Base-by-base conservation (phyloP, 2,797 vertebrate species). In the Xiphophorus birchmanni region DNA sequence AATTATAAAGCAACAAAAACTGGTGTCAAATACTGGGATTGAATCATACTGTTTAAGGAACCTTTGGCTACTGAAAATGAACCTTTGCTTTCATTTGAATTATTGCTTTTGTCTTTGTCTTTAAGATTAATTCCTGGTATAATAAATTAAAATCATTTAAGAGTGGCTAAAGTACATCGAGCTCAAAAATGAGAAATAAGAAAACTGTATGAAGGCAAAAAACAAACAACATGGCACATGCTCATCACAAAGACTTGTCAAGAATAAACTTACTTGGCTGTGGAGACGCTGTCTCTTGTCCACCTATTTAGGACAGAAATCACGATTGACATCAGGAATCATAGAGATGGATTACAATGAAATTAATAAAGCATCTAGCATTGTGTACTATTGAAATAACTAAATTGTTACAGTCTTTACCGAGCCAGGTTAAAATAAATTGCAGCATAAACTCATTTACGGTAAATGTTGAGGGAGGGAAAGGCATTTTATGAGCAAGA, bases 241-340 rank as follows among this genome's bases (percentile, higher is more conserved):
- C n/a, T n/a, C 13, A 40, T n/a, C 23, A 67, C 15, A 40, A 45
- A 47, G 23, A 67, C 11, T 35, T 63, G 13, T 52, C 5, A 52
- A n/a, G 60, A 29, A 44, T 45, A 29, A 23, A 95, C 97, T 96
- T 94, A 99, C 98, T 97, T 98, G 89, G 97, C 97, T 72, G 95
- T 94, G 77, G 96, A 96, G 52, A 93, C 94, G 37, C 96, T 96
- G 58, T 95, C 97, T 93, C 95, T 96, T 2, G 90, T 95, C 98
- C 98, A 99, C 82, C 98, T 99, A 88, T 88, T 83, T 42, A 65
- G 32, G 60, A 90, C 81, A 94, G 54, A 89, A 80, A 42, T 40
- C 58, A 80, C 5, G 1, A 10, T 69, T 67, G 17, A 56, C 75
- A 67, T 37, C 29, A 29, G 40, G 23, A 44, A 47, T 32, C 26